These are phyloP conservation scores for Chunga burmeisteri DNA, from an alignment of 2,113 vertebrate species.

Conservation along the genomic window DNA sequence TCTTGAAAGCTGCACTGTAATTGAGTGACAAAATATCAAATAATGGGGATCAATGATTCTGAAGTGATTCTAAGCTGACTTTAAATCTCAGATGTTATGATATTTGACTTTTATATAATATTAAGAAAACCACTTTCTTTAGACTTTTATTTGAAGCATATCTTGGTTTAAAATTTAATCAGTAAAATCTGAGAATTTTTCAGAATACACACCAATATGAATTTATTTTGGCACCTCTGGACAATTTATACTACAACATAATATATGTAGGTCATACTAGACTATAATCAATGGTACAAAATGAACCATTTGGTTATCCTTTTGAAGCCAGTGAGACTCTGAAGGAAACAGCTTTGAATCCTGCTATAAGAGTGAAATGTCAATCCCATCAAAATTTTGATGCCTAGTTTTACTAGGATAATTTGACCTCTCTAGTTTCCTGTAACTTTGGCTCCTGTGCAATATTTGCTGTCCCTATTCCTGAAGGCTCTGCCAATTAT, in stretches of 20 bases:
- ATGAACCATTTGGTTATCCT: neutral
- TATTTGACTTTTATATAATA: neutral
- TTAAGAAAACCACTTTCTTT: neutral
- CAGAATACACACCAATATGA: neutral
- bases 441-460: neutral
- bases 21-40: conserved; percentile 42
- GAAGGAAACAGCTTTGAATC: neutral
- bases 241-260: neutral
- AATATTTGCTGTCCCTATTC: neutral
- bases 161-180: conserved; percentile 56
- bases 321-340: neutral
- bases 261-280: neutral
- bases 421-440: neutral
- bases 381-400: neutral
- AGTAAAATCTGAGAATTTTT: neutral
- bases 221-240: neutral
- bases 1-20: conserved; percentile 65
- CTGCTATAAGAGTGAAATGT: neutral
- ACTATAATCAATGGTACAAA: neutral
- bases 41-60: conserved; percentile 48
- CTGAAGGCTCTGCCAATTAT: neutral
- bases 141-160: conserved; percentile 63
- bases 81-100: conserved; percentile 1
- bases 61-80: conserved; percentile 34
- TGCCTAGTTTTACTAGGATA: neutral